These are phyloP conservation scores for Molossus alvarezi DNA, from an alignment of 2,797 vertebrate genomes.

Conservation along the genomic window DNA sequence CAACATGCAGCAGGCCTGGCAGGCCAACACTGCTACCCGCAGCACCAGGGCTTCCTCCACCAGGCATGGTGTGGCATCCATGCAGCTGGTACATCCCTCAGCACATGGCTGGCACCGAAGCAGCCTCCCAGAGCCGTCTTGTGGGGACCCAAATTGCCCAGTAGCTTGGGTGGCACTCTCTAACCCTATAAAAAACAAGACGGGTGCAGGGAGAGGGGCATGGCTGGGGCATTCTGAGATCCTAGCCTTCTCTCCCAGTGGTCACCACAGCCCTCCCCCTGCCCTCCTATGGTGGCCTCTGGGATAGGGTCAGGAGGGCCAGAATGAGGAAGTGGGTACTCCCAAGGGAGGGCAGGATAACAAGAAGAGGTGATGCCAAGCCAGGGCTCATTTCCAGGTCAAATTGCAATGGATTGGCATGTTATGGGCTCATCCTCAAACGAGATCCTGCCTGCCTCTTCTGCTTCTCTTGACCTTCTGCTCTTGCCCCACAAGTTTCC, in stretches of 20 bases:
- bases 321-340: background rate
- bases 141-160: background rate
- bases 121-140: constrained; percentile 86
- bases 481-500: background rate
- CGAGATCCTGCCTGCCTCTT: background rate
- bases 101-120: constrained; percentile 94
- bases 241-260: background rate
- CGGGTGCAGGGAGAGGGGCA: accelerated
- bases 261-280: background rate
- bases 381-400: background rate
- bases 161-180: constrained; percentile 55
- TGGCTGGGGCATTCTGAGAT: background rate
- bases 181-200: constrained; percentile 80
- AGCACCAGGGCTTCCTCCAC: constrained; percentile 93
- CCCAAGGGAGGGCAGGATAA: background rate
- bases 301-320: background rate
- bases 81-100: constrained; percentile 93
- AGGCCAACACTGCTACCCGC: constrained; percentile 91
- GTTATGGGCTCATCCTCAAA: background rate
- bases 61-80: constrained; percentile 93
- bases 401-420: background rate
- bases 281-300: background rate
- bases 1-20: constrained; percentile 95
- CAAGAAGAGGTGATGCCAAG: background rate
- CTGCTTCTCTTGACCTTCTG: background rate